These are phyloP conservation scores for Oceanites oceanicus DNA, from an alignment of 2,113 vertebrate genomes.

Conservation along the genomic window DNA sequence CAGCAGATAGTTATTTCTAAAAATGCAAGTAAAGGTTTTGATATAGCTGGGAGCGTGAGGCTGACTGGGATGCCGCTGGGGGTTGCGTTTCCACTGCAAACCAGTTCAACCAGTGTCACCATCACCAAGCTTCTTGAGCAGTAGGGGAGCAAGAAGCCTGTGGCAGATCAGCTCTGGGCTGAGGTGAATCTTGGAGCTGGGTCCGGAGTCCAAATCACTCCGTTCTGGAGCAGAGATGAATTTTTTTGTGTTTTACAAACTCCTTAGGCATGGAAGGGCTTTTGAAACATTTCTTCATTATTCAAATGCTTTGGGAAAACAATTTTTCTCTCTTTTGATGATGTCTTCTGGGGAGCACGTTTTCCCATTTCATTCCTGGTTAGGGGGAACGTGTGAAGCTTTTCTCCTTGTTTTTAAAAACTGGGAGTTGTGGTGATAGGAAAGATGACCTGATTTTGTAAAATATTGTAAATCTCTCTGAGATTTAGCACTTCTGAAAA, in stretches of 20 bases:
- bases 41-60: neutral
- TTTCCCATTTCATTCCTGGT: neutral
- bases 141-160: fast-evolving
- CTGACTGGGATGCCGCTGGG: neutral
- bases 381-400: neutral
- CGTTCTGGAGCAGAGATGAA: neutral
- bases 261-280: neutral
- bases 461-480: neutral
- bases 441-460: neutral
- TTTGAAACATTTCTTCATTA: neutral
- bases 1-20: neutral
- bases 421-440: neutral
- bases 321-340: neutral
- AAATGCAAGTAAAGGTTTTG: neutral
- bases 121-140: neutral
- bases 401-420: neutral
- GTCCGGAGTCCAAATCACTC: neutral
- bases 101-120: neutral
- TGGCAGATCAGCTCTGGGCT: neutral
- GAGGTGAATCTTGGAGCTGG: neutral
- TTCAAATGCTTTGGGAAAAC: neutral
- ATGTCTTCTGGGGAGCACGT: neutral
- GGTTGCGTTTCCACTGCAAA: neutral
- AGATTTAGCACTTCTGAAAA: neutral
- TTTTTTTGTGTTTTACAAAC: neutral